Percentiles rank a stretch among this genome's conserved stretches.
phyloP scores from a whole-genome alignment of 2,888 invertebrate genomes.

The Ptychoptera contaminata region DNA sequence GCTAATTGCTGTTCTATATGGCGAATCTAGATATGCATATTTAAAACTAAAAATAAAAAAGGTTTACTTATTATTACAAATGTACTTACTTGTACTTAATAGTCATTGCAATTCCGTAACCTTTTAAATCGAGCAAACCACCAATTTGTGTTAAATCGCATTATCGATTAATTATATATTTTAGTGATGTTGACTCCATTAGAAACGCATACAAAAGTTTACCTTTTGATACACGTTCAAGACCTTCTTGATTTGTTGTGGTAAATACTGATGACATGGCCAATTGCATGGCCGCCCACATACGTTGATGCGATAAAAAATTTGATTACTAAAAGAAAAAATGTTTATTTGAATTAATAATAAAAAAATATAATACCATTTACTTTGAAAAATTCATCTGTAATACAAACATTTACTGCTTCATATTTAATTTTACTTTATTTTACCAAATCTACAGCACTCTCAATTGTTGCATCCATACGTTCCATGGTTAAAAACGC shows the following conservation, averaged over 20 bases:
- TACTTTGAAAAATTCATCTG: conserved; percentile 80
- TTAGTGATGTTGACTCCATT: conserved; percentile 91
- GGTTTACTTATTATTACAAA: neutral
- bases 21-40: conserved; percentile 47
- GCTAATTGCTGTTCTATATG: conserved; percentile 65
- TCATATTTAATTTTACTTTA: conserved; percentile 97
- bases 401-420: conserved; percentile 76
- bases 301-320: conserved; percentile 73
- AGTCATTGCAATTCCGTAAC: conserved; percentile 87
- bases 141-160: conserved; percentile 77
- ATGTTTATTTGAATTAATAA: neutral
- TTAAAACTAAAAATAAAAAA: neutral
- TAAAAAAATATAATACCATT: conserved; percentile 10
- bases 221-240: conserved; percentile 63
- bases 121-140: conserved; percentile 71
- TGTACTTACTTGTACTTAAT: conserved; percentile 62
- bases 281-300: conserved; percentile 86
- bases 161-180: conserved; percentile 74
- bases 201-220: conserved; percentile 80
- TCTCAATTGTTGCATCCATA: conserved; percentile 76
- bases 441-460: conserved; percentile 79
- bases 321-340: conserved; percentile 57
- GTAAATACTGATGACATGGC: conserved; percentile 71
- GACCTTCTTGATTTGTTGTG: conserved; percentile 68
- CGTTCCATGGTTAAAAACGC: conserved; percentile 84